A percentile compares a stretch with the other conserved stretches of the same genome.
Conservation (phyloP, 2,888 invertebrate genomes). For the Acleris literana region DNA sequence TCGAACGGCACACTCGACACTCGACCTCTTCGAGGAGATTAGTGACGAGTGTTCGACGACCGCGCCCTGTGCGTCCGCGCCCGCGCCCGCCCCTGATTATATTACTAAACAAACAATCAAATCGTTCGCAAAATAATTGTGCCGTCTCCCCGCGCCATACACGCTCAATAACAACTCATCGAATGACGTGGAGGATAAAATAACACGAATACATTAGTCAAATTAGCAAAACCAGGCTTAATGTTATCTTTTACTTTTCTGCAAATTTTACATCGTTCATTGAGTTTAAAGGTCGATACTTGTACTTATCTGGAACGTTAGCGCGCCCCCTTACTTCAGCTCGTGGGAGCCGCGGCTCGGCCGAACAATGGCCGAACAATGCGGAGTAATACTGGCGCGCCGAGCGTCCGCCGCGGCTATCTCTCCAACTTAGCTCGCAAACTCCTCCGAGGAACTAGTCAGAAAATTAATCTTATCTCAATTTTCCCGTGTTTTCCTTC, state of each 20-base stretch:
- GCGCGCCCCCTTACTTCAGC: neutral
- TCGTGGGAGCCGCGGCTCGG: constrained; percentile 1
- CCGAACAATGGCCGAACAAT: constrained; percentile 24
- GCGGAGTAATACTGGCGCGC: constrained; percentile 46
- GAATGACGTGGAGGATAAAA: neutral
- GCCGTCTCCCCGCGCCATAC: neutral
- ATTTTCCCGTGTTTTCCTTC: constrained; percentile 73
- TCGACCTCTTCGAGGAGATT: constrained; percentile 44
- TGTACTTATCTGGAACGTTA: neutral
- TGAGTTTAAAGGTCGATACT: neutral
- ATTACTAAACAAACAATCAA: constrained; percentile 47
- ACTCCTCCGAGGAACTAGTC: constrained; percentile 64
- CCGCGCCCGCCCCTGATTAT: constrained; percentile 55
- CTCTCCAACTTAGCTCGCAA: constrained; percentile 54
- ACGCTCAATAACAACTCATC: neutral
- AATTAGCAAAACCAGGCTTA: neutral
- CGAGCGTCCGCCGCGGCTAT: constrained; percentile 50
- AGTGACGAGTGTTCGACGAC: constrained; percentile 63
- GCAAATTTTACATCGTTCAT: neutral
- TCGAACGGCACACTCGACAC: neutral
- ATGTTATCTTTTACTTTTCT: neutral
- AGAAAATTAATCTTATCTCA: constrained; percentile 78
- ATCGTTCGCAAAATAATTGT: constrained; percentile 20
- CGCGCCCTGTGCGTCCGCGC: constrained; percentile 57
- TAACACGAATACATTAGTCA: neutral